Conservation (phyloP, 2,888 invertebrate genomes). For the Chydorus sphaericus region DNA sequence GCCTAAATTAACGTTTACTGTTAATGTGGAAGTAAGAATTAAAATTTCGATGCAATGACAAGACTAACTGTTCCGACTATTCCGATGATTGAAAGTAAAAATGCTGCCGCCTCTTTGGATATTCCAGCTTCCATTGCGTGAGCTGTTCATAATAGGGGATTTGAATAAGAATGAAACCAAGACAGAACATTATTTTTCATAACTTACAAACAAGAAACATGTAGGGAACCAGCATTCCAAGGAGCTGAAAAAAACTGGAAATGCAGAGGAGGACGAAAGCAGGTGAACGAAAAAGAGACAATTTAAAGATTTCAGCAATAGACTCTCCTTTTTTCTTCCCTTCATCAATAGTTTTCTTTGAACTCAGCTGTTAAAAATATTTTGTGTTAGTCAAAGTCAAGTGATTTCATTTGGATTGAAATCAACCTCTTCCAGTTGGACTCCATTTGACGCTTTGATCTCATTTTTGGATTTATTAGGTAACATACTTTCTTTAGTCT, state of each 20-base stretch:
- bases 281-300: slow-evolving; percentile 65
- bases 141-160: not conserved
- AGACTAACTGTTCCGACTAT: not conserved
- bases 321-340: slow-evolving; percentile 37
- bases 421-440: no score
- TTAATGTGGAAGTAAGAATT: not conserved
- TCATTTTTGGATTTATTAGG: not conserved
- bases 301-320: slow-evolving; percentile 71
- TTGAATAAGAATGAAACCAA: not conserved
- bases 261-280: slow-evolving; percentile 75
- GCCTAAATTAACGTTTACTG: not conserved
- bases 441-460: no score
- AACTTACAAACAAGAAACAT: slow-evolving; percentile 41
- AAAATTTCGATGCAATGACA: no score
- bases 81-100: not conserved
- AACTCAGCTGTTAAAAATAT: no score
- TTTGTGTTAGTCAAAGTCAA: no score
- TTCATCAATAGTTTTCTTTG: no score
- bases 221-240: slow-evolving; percentile 91
- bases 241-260: slow-evolving; percentile 85
- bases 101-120: not conserved
- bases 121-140: not conserved
- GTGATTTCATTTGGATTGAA: slow-evolving; percentile 1
- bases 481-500: not conserved
- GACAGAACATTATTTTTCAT: not conserved